phyloP scores from a whole-genome alignment of 2,113 vertebrate genomes.

The Takifugu bimaculatus region DNA sequence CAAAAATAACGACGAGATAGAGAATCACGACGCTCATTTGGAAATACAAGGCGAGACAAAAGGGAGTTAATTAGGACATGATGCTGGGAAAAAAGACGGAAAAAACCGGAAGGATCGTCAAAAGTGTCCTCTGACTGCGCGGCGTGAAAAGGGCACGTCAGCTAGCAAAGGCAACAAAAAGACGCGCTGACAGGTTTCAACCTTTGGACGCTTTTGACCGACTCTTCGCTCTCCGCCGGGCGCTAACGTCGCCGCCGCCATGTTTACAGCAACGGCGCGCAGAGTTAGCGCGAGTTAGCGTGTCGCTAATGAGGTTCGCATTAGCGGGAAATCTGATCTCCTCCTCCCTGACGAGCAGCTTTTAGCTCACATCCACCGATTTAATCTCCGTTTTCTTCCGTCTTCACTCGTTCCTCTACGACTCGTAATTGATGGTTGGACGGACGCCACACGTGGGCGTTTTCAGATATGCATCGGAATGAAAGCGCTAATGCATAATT shows the following conservation, averaged over 20 bases:
- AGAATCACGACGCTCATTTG: slow-evolving; percentile 56
- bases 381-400: slow-evolving; percentile 62
- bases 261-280: too few relatives aligned
- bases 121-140: slow-evolving; percentile 48
- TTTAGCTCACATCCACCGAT: slow-evolving; percentile 59
- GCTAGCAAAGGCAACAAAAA: slow-evolving; percentile 21
- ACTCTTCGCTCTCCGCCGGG: slow-evolving; percentile 15
- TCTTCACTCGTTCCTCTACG: slow-evolving; percentile 58
- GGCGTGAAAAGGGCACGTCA: slow-evolving; percentile 65
- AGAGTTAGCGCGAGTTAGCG: too few relatives aligned
- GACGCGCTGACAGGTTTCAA: slow-evolving; percentile 29
- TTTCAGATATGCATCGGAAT: slow-evolving; percentile 57
- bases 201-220: slow-evolving; percentile 36
- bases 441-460: slow-evolving; percentile 39
- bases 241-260: too few relatives aligned
- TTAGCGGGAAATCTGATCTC: slow-evolving; percentile 62
- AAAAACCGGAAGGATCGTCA: slow-evolving; percentile 47
- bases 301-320: slow-evolving; percentile 44
- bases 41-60: slow-evolving; percentile 66
- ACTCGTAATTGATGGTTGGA: slow-evolving; percentile 59
- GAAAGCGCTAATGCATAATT: slow-evolving; percentile 51
- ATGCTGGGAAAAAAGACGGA: slow-evolving; percentile 10
- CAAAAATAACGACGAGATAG: slow-evolving; percentile 59
- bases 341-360: slow-evolving; percentile 61
- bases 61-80: slow-evolving; percentile 69